Percentiles rank a stretch among this genome's conserved stretches.
Conservation (phyloP, 2,797 vertebrate genomes). For the Melanogrammus aeglefinus region DNA sequence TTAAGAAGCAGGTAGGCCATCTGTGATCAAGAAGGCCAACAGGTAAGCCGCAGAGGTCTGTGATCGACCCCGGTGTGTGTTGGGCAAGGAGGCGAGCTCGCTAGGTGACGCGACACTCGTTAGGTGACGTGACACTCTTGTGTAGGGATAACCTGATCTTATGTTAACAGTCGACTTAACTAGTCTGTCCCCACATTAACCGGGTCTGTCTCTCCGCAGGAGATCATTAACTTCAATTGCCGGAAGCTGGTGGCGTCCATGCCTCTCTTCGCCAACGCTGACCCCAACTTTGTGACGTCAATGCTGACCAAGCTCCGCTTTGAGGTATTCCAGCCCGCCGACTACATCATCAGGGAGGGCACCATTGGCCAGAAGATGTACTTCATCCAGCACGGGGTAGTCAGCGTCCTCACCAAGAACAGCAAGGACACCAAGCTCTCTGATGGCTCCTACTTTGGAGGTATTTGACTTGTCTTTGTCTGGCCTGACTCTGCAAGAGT, state of each 20-base stretch:
- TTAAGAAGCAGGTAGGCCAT: not conserved
- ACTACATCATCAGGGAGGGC: conserved; percentile 94
- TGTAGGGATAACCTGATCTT: not conserved
- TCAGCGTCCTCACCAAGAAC: conserved; percentile 93
- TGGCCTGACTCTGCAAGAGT: not conserved
- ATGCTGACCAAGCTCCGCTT: conserved; percentile 96
- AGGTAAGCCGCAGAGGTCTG: not conserved
- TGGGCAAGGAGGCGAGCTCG: not conserved
- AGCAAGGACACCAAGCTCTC: conserved; percentile 96
- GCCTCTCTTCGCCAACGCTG: conserved; percentile 97
- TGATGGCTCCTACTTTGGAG: conserved; percentile 97
- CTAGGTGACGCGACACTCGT: not conserved
- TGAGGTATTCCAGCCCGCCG: conserved; percentile 93
- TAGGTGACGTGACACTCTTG: not conserved
- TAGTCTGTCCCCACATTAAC: not conserved
- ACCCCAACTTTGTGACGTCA: conserved; percentile 97
- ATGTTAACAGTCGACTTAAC: not conserved
- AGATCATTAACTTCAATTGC: conserved; percentile 99
- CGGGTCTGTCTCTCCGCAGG: conserved; percentile 68
- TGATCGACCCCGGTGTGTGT: not conserved
- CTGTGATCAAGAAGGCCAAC: not conserved
- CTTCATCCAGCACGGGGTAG: conserved; percentile 96
- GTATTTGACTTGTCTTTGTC: conserved; percentile 59
- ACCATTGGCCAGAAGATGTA: conserved; percentile 98
- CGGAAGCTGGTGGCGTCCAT: conserved; percentile 96